Conservation (phyloP, 2,797 vertebrate genomes). For the Neopelma chrysocephalum region DNA sequence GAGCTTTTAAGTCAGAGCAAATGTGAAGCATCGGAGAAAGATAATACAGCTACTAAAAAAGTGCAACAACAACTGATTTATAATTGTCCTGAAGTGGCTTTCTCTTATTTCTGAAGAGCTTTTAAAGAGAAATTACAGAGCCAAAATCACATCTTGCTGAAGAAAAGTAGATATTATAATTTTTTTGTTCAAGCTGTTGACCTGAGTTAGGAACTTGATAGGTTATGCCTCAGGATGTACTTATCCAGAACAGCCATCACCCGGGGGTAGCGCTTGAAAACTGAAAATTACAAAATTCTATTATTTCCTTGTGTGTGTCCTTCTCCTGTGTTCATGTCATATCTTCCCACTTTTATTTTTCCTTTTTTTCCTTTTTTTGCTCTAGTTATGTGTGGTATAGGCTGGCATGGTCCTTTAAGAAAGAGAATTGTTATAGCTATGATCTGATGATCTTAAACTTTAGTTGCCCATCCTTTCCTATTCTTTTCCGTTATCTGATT, state of each 20-base stretch:
- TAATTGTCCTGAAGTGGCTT: not conserved
- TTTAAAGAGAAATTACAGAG: not conserved
- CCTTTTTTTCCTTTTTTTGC: accelerated
- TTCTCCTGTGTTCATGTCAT: not conserved
- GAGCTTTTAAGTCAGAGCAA: not conserved
- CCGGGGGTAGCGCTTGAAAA: not conserved
- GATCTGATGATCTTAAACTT: not conserved
- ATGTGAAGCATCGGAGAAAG: not conserved
- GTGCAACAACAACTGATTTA: not conserved
- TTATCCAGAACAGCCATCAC: not conserved
- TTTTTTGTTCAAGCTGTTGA: not conserved
- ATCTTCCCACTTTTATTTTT: accelerated
- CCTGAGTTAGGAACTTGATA: not conserved
- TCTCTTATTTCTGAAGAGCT: not conserved
- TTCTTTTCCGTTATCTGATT: not conserved
- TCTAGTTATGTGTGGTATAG: not conserved
- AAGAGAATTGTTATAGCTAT: not conserved
- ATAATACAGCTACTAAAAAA: not conserved
- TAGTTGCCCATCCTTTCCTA: not conserved
- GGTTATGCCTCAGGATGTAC: not conserved
- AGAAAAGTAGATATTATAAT: not conserved
- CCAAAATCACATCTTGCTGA: not conserved
- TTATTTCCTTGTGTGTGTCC: not conserved
- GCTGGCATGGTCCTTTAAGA: not conserved
- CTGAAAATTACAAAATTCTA: not conserved